These are phyloP conservation scores for Sparus aurata DNA, from an alignment of 2,797 vertebrate genomes.

Conservation along the genomic window DNA sequence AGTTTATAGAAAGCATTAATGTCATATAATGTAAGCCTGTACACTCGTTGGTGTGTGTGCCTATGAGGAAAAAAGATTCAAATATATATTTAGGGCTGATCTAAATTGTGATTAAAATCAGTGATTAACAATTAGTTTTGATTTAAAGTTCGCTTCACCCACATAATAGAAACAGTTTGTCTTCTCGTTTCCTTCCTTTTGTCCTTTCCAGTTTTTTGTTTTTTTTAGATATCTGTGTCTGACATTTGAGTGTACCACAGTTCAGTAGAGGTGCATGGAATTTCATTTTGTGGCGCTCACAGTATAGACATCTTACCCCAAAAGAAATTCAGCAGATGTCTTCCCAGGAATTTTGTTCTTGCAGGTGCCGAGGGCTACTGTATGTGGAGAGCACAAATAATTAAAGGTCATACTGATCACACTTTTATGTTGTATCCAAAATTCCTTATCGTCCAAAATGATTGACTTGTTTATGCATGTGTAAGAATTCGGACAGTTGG, in stretches of 20 bases:
- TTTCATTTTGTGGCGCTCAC: background rate
- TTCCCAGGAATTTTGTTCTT: background rate
- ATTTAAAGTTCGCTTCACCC: background rate
- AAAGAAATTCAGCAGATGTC: background rate
- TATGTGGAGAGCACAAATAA: too few species aligned
- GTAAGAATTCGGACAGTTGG: too few species aligned
- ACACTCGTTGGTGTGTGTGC: background rate
- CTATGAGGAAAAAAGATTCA: background rate
- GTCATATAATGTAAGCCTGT: background rate
- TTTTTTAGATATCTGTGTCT: background rate
- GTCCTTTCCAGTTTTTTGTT: too few species aligned
- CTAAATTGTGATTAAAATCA: too few species aligned
- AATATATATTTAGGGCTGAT: too few species aligned
- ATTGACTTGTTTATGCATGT: too few species aligned
- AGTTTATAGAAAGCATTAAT: too few species aligned
- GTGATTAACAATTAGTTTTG: too few species aligned
- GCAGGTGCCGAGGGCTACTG: too few species aligned
- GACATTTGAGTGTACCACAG: background rate
- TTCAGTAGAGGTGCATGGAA: background rate
- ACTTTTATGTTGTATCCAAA: too few species aligned
- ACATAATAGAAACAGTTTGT: background rate
- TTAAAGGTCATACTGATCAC: too few species aligned
- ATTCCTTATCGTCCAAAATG: too few species aligned
- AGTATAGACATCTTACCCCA: background rate
- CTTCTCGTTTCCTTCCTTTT: background rate